phyloP scores from a whole-genome alignment of 2,797 vertebrate species.

The Allobates femoralis region DNA sequence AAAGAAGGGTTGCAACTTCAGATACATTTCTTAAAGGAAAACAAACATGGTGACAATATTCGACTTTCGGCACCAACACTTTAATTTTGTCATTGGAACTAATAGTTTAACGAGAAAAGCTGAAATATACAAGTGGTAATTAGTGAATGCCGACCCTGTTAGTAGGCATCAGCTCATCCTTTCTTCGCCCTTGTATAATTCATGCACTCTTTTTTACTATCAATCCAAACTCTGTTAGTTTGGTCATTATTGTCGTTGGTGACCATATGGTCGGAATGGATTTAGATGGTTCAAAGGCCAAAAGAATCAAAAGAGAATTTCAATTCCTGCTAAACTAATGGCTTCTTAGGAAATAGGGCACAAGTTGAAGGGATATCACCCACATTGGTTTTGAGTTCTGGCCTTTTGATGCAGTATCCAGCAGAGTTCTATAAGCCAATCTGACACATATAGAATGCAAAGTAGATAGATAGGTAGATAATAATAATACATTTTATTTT shows the following conservation, averaged over 20 bases:
- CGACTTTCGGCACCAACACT: too few species aligned
- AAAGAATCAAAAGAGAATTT: constrained; percentile 49
- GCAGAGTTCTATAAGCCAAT: constrained; percentile 28
- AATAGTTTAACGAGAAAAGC: background rate
- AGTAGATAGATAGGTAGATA: background rate
- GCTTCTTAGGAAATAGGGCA: constrained; percentile 44
- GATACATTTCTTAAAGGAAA: background rate
- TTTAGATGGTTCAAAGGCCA: constrained; percentile 62
- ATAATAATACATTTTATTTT: too few species aligned
- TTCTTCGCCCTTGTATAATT: background rate
- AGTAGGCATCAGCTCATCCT: background rate
- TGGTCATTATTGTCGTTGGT: constrained; percentile 34
- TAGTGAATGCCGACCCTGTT: background rate
- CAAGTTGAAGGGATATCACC: constrained; percentile 33
- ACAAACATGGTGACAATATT: background rate
- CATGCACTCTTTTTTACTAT: constrained; percentile 41
- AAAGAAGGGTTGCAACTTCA: background rate
- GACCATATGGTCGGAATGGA: constrained; percentile 57
- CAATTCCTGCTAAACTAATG: constrained; percentile 46
- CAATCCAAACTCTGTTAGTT: constrained; percentile 32
- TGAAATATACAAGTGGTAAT: background rate
- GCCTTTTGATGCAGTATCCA: constrained; percentile 39
- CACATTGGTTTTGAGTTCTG: constrained; percentile 31
- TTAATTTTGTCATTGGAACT: background rate
- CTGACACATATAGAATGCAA: constrained; percentile 14